Conservation (phyloP, 2,113 vertebrate species). For the Mirounga angustirostris region DNA sequence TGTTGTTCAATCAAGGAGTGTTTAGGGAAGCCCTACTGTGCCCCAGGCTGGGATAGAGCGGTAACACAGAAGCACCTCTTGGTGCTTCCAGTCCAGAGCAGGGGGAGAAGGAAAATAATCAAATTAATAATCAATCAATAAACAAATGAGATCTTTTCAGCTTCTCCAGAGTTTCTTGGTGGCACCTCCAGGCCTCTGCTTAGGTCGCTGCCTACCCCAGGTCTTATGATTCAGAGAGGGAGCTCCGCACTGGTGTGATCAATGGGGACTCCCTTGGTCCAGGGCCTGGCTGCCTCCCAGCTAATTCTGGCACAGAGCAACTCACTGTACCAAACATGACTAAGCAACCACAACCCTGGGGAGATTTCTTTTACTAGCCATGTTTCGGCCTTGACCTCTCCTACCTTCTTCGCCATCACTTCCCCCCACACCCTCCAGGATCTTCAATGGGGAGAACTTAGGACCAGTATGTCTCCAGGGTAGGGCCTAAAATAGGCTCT, state of each 20-base stretch:
- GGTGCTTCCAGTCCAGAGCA: not conserved
- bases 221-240: not conserved
- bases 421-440: not conserved
- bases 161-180: not conserved
- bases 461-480: not conserved
- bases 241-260: not conserved
- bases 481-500: not conserved
- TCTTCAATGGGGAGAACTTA: not conserved
- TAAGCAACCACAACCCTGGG: not conserved
- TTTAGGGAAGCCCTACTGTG: not conserved
- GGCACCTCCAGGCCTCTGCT: not conserved
- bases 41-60: not conserved
- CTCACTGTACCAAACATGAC: not conserved
- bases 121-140: not conserved
- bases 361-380: not conserved
- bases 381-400: not conserved
- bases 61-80: not conserved
- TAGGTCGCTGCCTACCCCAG: not conserved
- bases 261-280: conserved; percentile 45
- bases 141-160: not conserved
- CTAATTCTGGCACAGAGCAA: not conserved
- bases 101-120: not conserved
- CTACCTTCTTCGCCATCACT: not conserved
- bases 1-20: not conserved
- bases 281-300: conserved; percentile 42